Percentiles rank a stretch among this genome's conserved stretches.
Conservation (phyloP, 2,797 vertebrate genomes). For the Lagodon rhomboides region DNA sequence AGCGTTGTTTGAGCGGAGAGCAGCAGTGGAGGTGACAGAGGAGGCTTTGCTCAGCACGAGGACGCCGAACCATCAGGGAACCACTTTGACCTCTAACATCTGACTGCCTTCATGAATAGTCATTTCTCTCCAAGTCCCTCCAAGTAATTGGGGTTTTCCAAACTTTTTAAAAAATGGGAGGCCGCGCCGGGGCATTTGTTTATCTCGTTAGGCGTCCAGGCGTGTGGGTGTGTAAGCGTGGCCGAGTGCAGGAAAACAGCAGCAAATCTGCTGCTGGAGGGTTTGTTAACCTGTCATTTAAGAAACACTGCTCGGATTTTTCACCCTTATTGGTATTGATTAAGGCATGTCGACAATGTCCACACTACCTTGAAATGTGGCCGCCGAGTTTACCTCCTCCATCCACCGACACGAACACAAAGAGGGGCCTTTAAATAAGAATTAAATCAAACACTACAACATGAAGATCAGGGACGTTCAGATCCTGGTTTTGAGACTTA, state of each 20-base stretch:
- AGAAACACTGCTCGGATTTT: constrained; percentile 4
- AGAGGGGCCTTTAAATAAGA: too few relatives aligned
- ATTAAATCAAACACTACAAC: too few relatives aligned
- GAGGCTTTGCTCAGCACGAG: constrained; percentile 67
- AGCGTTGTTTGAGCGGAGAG: constrained; percentile 64
- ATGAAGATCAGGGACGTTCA: too few relatives aligned
- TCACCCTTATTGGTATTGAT: neutral
- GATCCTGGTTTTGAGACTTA: too few relatives aligned
- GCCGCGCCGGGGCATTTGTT: constrained; percentile 27
- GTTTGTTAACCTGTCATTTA: constrained; percentile 12
- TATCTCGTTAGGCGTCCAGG: constrained; percentile 1
- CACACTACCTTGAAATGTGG: neutral
- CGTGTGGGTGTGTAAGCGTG: neutral
- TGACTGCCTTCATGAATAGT: constrained; percentile 66
- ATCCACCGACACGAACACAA: neutral
- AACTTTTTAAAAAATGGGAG: constrained; percentile 39
- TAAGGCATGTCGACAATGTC: neutral
- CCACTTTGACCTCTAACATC: constrained; percentile 79
- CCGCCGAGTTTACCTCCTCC: neutral
- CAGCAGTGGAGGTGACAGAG: constrained; percentile 74
- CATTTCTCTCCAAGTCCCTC: constrained; percentile 35
- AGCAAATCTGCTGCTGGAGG: constrained; percentile 17
- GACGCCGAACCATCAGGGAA: constrained; percentile 72
- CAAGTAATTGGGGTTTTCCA: constrained; percentile 58
- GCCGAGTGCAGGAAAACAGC: neutral